Base-by-base conservation (phyloP, 2,797 vertebrate species). In the Phoeniculus purpureus region DNA sequence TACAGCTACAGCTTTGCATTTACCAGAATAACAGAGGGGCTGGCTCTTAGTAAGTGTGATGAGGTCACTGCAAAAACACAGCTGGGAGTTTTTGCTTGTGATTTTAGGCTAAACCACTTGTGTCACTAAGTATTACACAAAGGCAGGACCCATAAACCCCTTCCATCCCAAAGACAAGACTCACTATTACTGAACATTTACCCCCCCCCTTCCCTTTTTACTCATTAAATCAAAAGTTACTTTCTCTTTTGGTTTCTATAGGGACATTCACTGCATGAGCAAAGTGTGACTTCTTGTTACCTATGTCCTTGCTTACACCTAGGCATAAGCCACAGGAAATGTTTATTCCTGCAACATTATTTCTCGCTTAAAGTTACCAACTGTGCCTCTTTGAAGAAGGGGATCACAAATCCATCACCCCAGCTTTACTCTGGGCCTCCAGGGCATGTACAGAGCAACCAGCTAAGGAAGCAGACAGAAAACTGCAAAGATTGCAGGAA, bases 41-140 rank as follows among this genome's bases (percentile, higher is more conserved):
- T 37, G 54, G 7, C 40, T 27, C 72, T 65, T 93, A 81, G 32
- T n/a, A 77, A 93, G 34, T 4, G 27, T 2, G 51, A 90, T 93
- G 94, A 94, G 72, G 86, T 85, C 73, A 90, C 43, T 6, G 1
- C 81, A 70, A 37, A 81, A 70, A 67, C 1, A 71, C 25, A 74
- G 32, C 23, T 23, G 84, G 92, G 94, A 90, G 52, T 88, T 94
- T 94, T 80, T 5, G 12, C 78, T 88, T 85, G 75, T 76, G 34
- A 59, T 92, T 81, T 86, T 14, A 65, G 76, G 65, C 47, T 77
- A 21, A 26, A 47, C 43, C 84, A 75, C 16, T 81, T 77, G 54
- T 32, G 29, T 71, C 88, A 88, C 23, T 9, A 27, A 58, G 3
- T 18, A 29, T 89, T 75, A 91, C 62, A n/a, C 51, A 78, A 68